Evolutionary conservation across 2,888 invertebrate genomes (phyloP).

Genomic region (Stegana nigrithorax): DNA sequence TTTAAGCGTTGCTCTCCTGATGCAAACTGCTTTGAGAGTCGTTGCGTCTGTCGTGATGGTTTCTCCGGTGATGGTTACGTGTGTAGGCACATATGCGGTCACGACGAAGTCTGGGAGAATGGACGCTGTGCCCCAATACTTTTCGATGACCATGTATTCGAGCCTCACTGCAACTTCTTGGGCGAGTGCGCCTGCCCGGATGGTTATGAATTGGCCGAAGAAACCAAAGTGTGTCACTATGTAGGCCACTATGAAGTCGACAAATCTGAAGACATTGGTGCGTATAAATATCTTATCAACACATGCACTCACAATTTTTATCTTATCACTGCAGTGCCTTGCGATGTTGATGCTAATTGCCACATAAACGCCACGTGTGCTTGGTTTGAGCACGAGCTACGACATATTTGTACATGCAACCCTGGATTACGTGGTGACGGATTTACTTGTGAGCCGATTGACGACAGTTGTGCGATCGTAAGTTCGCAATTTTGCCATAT

Average conservation of each 20-base stretch:
- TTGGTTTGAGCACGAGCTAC: conserved; percentile 71
- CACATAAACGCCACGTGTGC: conserved; percentile 85
- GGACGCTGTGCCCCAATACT: conserved; percentile 57
- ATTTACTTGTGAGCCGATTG: conserved; percentile 75
- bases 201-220: conserved; percentile 69
- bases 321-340: conserved; percentile 72
- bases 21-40: conserved; percentile 85
- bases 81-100: conserved; percentile 57
- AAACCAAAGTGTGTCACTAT: conserved; percentile 48
- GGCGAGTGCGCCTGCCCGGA: conserved; percentile 70
- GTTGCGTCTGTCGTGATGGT: conserved; percentile 76
- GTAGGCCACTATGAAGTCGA: conserved; percentile 42
- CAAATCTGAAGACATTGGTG: conserved; percentile 50
- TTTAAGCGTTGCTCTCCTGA: conserved; percentile 72
- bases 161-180: conserved; percentile 63
- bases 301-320: conserved; percentile 24
- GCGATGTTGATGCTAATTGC: conserved; percentile 82
- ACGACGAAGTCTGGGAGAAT: conserved; percentile 62
- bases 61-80: conserved; percentile 78
- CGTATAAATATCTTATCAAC: neutral
- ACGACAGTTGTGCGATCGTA: conserved; percentile 72
- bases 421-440: conserved; percentile 90
- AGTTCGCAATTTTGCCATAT: neutral
- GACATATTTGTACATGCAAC: conserved; percentile 81
- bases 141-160: conserved; percentile 55